Conservation (phyloP, 2,797 vertebrate genomes). For the Hemitrygon akajei region DNA sequence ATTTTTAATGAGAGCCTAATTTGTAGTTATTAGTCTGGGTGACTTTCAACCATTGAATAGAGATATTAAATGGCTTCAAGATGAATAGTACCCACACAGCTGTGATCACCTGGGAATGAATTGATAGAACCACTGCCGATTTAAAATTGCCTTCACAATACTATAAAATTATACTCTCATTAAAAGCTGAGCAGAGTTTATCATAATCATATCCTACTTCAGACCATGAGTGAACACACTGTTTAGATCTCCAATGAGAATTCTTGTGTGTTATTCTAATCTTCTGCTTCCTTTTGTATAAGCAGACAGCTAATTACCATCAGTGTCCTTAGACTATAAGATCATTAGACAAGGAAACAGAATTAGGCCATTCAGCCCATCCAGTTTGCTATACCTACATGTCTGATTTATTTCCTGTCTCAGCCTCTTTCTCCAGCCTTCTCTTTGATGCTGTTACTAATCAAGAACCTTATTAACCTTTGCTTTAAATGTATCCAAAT, state of each 20-base stretch:
- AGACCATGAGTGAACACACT: not conserved
- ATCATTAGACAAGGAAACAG: too few relatives aligned
- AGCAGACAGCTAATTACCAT: not conserved
- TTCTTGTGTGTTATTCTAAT: not conserved
- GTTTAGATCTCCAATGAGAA: not conserved
- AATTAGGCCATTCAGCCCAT: too few relatives aligned
- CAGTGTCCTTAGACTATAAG: not conserved
- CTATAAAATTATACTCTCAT: constrained; percentile 1
- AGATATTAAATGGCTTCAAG: constrained; percentile 5
- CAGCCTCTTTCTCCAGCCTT: too few relatives aligned
- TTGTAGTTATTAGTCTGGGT: constrained; percentile 60
- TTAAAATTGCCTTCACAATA: constrained; percentile 7
- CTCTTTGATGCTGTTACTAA: too few relatives aligned
- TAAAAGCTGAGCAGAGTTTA: not conserved
- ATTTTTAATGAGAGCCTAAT: constrained; percentile 69
- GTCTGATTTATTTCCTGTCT: too few relatives aligned
- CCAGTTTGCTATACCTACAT: too few relatives aligned
- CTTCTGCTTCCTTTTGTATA: not conserved
- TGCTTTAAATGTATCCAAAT: too few relatives aligned
- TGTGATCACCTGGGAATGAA: constrained; percentile 4
- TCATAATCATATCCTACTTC: not conserved
- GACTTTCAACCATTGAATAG: constrained; percentile 21
- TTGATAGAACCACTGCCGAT: not conserved
- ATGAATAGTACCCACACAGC: constrained; percentile 11
- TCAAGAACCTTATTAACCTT: too few relatives aligned